Conservation (phyloP, 37 sponge, comb jelly and placozoan species). For the Eunapius fragilis region DNA sequence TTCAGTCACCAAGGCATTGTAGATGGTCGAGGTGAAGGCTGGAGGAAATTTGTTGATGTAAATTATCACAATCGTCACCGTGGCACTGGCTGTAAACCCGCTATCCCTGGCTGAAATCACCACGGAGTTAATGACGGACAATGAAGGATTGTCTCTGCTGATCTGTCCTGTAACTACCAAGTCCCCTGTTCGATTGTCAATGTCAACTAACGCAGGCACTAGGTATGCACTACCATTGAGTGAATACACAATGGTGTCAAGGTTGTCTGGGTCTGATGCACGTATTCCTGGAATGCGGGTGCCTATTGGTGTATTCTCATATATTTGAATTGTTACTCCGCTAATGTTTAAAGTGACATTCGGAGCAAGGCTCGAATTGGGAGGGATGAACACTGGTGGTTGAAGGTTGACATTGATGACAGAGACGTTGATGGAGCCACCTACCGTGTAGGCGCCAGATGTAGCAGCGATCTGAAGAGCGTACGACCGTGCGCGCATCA, state of each 20-base stretch:
- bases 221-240: slow-evolving; percentile 19
- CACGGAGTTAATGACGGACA: slow-evolving; percentile 7
- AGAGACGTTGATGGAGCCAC: background rate
- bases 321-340: slow-evolving; percentile 13
- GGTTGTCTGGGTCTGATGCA: slow-evolving; percentile 54
- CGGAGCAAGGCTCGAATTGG: too few relatives aligned
- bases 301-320: slow-evolving; percentile 24
- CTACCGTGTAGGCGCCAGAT: slow-evolving; percentile 14
- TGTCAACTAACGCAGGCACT: slow-evolving; percentile 29
- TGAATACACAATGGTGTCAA: slow-evolving; percentile 25
- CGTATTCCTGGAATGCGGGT: slow-evolving; percentile 21
- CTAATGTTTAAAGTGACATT: background rate
- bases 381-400: slow-evolving; percentile 13
- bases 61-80: slow-evolving; percentile 21
- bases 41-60: slow-evolving; percentile 58
- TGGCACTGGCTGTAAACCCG: background rate
- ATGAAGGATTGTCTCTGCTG: slow-evolving; percentile 21
- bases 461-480: slow-evolving; percentile 5
- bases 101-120: slow-evolving; percentile 44
- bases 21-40: slow-evolving; percentile 19
- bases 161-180: slow-evolving; percentile 21
- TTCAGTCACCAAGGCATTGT: slow-evolving; percentile 30
- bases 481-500: slow-evolving; percentile 3
- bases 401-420: slow-evolving; percentile 44
- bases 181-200: slow-evolving; percentile 41